Evolutionary conservation across 2,113 vertebrate species (phyloP).

Genomic region (Hemiprocne comata): DNA sequence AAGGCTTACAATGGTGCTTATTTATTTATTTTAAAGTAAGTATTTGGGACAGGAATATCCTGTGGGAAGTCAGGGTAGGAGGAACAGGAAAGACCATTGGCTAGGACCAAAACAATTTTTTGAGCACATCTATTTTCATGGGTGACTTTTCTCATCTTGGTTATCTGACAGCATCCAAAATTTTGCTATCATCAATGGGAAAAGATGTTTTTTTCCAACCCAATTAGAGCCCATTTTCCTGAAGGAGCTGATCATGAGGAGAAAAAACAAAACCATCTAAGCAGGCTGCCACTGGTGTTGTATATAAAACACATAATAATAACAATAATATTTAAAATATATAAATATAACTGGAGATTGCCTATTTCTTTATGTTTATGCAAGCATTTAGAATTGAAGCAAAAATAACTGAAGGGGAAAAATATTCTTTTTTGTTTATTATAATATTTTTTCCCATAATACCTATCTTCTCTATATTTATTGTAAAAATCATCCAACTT

Average conservation of each 20-base stretch:
- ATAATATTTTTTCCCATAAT: background rate
- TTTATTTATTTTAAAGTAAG: constrained; percentile 21
- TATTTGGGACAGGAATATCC: background rate
- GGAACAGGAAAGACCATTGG: background rate
- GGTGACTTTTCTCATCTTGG: background rate
- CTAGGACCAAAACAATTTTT: background rate
- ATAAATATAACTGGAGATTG: background rate
- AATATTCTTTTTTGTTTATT: background rate
- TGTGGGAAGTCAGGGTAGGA: background rate
- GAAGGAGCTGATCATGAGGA: background rate
- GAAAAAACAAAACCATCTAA: background rate
- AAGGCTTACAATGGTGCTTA: background rate
- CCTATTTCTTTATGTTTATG: background rate
- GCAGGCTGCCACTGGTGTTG: background rate
- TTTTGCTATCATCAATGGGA: background rate
- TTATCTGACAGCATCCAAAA: background rate
- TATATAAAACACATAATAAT: background rate
- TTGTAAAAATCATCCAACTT: background rate
- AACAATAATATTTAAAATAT: constrained; percentile 2
- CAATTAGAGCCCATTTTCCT: background rate
- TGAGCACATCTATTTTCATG: background rate
- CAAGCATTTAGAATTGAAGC: background rate
- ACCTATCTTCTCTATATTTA: background rate
- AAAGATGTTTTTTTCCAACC: background rate
- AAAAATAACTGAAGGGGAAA: background rate